Percentiles rank a stretch among this genome's conserved stretches.
These are phyloP conservation scores for Pseudomyrmex gracilis DNA, from an alignment of 1,140 invertebrate species.

Conservation along the genomic window DNA sequence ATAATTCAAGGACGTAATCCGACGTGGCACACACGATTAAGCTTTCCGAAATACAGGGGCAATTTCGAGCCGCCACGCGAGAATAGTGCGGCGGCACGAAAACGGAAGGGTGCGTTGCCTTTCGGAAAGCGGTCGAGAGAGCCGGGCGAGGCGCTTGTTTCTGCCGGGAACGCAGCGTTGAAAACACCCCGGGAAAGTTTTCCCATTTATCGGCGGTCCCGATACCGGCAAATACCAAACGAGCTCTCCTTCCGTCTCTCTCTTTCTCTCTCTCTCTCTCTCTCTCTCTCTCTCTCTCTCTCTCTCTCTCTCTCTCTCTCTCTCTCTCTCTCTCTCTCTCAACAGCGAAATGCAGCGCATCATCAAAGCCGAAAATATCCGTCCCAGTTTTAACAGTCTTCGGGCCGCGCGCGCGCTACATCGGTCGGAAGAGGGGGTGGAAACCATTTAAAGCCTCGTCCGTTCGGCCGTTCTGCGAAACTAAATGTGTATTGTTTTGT, in stretches of 20 bases:
- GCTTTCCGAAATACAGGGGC: slow-evolving; percentile 57
- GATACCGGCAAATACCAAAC: slow-evolving; percentile 74
- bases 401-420: slow-evolving; percentile 34
- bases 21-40: slow-evolving; percentile 50
- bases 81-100: slow-evolving; percentile 54
- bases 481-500: slow-evolving; percentile 79
- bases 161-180: slow-evolving; percentile 4
- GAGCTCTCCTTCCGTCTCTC: slow-evolving; percentile 33
- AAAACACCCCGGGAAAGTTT: slow-evolving; percentile 77
- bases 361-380: slow-evolving; percentile 78
- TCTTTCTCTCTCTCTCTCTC: slow-evolving; percentile 15
- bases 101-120: slow-evolving; percentile 59
- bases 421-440: slow-evolving; percentile 44
- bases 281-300: too few relatives aligned
- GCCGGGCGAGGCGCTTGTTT: slow-evolving; percentile 33
- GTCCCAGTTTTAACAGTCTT: slow-evolving; percentile 78
- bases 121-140: slow-evolving; percentile 54
- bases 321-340: slow-evolving; percentile 18
- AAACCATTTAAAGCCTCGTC: slow-evolving; percentile 69
- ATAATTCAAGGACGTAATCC: slow-evolving; percentile 59
- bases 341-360: slow-evolving; percentile 65
- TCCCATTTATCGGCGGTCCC: slow-evolving; percentile 77
- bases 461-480: slow-evolving; percentile 52
- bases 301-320: slow-evolving; percentile 7
- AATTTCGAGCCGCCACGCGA: slow-evolving; percentile 57